Evolutionary conservation across 2,113 vertebrate genomes (phyloP).

Genomic region (Lepidothrix coronata): DNA sequence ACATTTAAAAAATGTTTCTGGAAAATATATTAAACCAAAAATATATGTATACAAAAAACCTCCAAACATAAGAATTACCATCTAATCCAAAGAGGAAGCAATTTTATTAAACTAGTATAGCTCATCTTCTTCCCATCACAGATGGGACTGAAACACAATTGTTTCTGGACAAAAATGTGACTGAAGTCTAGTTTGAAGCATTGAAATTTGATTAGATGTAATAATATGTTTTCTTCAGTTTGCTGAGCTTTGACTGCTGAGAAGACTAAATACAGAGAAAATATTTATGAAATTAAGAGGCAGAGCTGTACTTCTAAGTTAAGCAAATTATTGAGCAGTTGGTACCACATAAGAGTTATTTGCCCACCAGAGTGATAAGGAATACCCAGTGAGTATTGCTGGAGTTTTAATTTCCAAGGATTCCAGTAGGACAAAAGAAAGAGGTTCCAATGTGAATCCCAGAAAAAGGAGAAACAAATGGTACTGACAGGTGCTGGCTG

Average conservation of each 20-base stretch:
- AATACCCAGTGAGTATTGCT: neutral
- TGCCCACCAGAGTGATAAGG: neutral
- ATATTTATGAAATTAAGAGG: constrained; percentile 42
- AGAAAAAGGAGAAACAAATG: constrained; percentile 30
- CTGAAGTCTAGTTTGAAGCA: constrained; percentile 28
- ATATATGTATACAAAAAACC: rapidly evolving
- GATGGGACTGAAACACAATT: constrained; percentile 30
- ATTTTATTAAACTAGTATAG: constrained; percentile 4
- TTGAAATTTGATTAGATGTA: constrained; percentile 53
- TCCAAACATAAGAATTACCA: neutral
- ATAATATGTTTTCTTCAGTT: constrained; percentile 44
- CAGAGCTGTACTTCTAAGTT: constrained; percentile 18
- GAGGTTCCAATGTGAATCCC: neutral
- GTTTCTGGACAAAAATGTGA: constrained; percentile 31
- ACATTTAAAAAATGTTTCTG: neutral
- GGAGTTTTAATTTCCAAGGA: neutral
- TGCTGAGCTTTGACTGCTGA: constrained; percentile 47
- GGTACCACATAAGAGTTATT: neutral
- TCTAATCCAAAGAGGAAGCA: neutral
- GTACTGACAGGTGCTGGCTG: constrained; percentile 2
- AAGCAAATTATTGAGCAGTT: constrained; percentile 30
- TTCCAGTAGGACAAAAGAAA: neutral
- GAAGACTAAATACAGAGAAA: constrained; percentile 33
- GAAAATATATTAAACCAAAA: neutral
- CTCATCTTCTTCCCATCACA: constrained; percentile 22